Evolutionary conservation across 2,888 invertebrate species (phyloP).

Genomic region (Hyposoter didymator): DNA sequence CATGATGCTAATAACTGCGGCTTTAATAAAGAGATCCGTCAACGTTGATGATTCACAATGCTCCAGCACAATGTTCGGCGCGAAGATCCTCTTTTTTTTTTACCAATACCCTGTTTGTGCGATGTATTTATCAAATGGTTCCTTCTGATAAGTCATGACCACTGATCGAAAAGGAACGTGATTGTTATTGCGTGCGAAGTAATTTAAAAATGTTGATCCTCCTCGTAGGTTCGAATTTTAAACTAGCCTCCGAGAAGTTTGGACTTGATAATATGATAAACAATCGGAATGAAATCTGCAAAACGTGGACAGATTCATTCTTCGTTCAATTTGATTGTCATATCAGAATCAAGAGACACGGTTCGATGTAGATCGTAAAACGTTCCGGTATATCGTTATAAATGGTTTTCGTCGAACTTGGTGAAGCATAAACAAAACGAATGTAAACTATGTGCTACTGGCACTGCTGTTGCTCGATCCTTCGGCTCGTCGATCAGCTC

Average conservation of each 20-base stretch:
- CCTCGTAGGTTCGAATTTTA: background rate
- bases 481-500: constrained; percentile 61
- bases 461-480: constrained; percentile 24
- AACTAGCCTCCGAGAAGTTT: background rate
- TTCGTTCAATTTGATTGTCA: background rate
- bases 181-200: background rate
- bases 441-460: constrained; percentile 39
- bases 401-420: constrained; percentile 57
- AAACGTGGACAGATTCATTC: background rate
- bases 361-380: constrained; percentile 26
- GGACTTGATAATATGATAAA: background rate
- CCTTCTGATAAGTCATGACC: background rate
- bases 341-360: background rate
- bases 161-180: background rate
- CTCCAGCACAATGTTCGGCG: constrained; percentile 10
- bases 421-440: constrained; percentile 50
- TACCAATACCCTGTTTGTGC: background rate
- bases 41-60: constrained; percentile 48
- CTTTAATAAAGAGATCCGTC: constrained; percentile 50
- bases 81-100: background rate
- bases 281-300: background rate
- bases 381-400: constrained; percentile 38
- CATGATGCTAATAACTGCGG: constrained; percentile 58
- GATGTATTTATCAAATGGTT: background rate
- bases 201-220: background rate